Percentiles rank a stretch among this genome's conserved stretches.
Conservation (phyloP, 2,888 invertebrate species). For the Diplolepis rosae region DNA sequence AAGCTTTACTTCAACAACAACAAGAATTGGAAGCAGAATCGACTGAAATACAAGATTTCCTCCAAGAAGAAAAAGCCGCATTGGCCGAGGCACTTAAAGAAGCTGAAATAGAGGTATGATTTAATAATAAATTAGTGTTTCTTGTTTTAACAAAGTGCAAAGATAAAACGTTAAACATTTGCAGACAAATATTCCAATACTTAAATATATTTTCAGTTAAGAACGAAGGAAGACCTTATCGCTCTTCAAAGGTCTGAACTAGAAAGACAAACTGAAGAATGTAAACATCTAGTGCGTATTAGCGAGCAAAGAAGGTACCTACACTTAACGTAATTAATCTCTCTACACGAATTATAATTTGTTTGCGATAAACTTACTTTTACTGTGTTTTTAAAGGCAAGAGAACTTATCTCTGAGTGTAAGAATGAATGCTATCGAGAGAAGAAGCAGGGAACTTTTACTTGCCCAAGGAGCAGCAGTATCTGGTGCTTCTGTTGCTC, state of each 20-base stretch:
- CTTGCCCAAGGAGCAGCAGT: conserved; percentile 82
- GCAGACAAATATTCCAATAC: conserved; percentile 31
- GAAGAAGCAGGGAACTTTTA: conserved; percentile 79
- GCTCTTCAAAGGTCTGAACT: conserved; percentile 77
- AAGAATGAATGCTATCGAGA: conserved; percentile 79
- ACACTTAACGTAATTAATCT: too few relatives aligned
- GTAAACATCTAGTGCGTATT: conserved; percentile 84
- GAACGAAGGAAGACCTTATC: conserved; percentile 69
- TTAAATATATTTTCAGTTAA: conserved; percentile 61
- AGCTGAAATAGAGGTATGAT: conserved; percentile 80
- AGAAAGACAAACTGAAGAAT: conserved; percentile 82
- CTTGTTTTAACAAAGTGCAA: too few relatives aligned
- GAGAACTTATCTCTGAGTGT: conserved; percentile 81
- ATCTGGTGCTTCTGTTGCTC: conserved; percentile 81
- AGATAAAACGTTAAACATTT: too few relatives aligned
- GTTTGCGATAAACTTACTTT: too few relatives aligned
- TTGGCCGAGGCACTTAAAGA: conserved; percentile 87
- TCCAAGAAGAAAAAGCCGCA: conserved; percentile 89
- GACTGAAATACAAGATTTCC: conserved; percentile 89
- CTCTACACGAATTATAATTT: too few relatives aligned
- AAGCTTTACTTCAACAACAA: conserved; percentile 82
- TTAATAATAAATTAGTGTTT: too few relatives aligned
- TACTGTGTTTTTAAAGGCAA: conserved; percentile 74
- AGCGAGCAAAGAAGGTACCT: conserved; percentile 85
- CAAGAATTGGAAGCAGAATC: conserved; percentile 87